phyloP scores from a whole-genome alignment of 2,113 vertebrate species.

The Diadophis punctatus region DNA sequence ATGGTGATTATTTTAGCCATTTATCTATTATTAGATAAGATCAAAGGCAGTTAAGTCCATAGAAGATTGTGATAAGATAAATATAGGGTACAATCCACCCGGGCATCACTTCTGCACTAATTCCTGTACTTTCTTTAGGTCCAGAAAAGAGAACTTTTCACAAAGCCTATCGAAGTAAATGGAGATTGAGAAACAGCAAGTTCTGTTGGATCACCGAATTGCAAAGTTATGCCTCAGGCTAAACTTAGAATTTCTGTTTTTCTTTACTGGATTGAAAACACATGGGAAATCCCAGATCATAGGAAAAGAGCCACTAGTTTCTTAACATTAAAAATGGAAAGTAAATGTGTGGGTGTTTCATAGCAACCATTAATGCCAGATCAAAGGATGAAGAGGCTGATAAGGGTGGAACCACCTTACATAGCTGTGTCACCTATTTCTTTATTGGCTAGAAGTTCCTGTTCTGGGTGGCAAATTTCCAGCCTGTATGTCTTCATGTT shows the following conservation, averaged over 20 bases:
- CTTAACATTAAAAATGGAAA: neutral
- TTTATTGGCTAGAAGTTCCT: neutral
- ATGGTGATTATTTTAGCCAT: constrained; percentile 75
- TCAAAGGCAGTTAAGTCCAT: constrained; percentile 71
- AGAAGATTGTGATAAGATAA: constrained; percentile 58
- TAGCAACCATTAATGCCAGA: neutral
- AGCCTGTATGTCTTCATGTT: neutral
- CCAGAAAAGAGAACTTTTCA: neutral
- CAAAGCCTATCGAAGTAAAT: neutral
- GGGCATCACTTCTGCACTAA: neutral
- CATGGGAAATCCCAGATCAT: neutral
- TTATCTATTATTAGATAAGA: constrained; percentile 73
- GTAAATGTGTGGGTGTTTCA: neutral
- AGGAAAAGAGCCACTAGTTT: neutral
- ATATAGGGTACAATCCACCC: constrained; percentile 7
- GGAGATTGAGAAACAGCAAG: neutral
- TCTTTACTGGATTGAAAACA: neutral
- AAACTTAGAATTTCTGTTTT: neutral
- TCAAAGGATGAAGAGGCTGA: neutral
- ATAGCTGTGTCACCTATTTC: neutral
- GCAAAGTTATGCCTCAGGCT: neutral
- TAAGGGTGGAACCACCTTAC: neutral
- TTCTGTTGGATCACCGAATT: neutral
- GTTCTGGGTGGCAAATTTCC: neutral
- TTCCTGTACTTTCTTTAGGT: neutral